Conservation (phyloP, 2,888 invertebrate species). For the Clunio marinus region DNA sequence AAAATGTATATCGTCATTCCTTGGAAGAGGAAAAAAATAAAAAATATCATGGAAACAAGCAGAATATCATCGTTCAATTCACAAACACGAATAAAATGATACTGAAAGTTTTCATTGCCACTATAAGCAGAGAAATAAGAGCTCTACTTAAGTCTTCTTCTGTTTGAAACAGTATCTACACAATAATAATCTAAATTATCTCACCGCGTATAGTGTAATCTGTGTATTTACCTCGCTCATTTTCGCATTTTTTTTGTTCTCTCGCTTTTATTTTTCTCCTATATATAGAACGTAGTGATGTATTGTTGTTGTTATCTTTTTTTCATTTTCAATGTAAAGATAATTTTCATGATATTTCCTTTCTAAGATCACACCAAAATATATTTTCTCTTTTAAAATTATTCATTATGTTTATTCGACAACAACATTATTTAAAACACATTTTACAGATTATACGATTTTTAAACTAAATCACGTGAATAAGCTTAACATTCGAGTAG, state of each 20-base stretch:
- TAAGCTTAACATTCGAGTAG: too few relatives aligned
- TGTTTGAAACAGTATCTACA: slow-evolving; percentile 5
- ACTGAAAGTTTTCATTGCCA: slow-evolving; percentile 30
- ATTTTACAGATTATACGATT: too few relatives aligned
- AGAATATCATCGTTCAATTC: background rate
- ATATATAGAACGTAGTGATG: background rate
- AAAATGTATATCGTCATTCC: too few relatives aligned
- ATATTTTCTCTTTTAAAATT: too few relatives aligned
- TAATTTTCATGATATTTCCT: too few relatives aligned
- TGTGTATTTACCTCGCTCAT: slow-evolving; percentile 35
- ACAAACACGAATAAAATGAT: slow-evolving; percentile 25
- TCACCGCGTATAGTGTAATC: slow-evolving; percentile 12
- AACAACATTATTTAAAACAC: too few relatives aligned
- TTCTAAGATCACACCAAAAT: too few relatives aligned
- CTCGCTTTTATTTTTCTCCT: background rate
- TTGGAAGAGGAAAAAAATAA: slow-evolving; percentile 8
- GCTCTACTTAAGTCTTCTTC: slow-evolving; percentile 5
- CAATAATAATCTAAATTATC: slow-evolving; percentile 28
- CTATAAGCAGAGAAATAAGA: background rate
- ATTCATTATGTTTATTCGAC: too few relatives aligned
- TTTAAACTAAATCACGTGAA: too few relatives aligned
- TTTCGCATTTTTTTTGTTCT: slow-evolving; percentile 8
- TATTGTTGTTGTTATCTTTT: background rate
- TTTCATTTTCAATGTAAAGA: too few relatives aligned
- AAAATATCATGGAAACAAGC: background rate